Percentiles rank a stretch among this genome's conserved stretches.
Evolutionary conservation across 2,797 vertebrate species (phyloP).

Genomic region (Atherinosoma microstoma): DNA sequence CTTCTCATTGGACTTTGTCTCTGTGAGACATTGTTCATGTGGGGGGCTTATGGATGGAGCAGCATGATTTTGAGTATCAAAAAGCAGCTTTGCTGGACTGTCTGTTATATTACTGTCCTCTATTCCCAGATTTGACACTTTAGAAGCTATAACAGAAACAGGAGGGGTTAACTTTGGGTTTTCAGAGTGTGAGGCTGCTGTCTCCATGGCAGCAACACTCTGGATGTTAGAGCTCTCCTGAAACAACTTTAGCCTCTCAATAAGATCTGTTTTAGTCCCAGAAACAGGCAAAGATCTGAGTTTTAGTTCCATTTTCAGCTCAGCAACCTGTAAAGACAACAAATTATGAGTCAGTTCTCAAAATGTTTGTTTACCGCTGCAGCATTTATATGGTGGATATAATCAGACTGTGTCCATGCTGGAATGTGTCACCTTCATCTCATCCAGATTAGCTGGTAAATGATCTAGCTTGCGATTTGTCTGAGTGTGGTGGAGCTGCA

Average conservation of each 20-base stretch:
- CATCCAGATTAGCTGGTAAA: constrained; percentile 91
- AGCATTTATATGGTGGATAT: not conserved
- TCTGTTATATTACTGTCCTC: constrained; percentile 85
- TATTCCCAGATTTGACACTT: constrained; percentile 86
- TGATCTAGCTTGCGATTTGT: constrained; percentile 83
- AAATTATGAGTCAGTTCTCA: constrained; percentile 7
- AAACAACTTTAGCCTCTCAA: constrained; percentile 91
- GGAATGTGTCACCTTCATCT: constrained; percentile 90
- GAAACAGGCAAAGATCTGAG: constrained; percentile 93
- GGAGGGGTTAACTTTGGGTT: constrained; percentile 84
- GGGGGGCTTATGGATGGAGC: constrained; percentile 67
- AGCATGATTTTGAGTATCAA: constrained; percentile 65
- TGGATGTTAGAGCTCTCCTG: constrained; percentile 83
- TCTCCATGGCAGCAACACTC: constrained; percentile 57
- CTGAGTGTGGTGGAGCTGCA: constrained; percentile 71
- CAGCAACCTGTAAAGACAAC: constrained; percentile 87
- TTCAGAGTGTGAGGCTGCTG: constrained; percentile 66
- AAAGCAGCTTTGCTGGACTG: constrained; percentile 80
- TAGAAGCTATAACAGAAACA: constrained; percentile 89
- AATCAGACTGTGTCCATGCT: constrained; percentile 8
- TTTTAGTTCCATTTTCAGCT: constrained; percentile 96
- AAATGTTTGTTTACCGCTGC: not conserved
- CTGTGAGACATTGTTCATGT: constrained; percentile 71
- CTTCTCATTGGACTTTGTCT: constrained; percentile 82
- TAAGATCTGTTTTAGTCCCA: constrained; percentile 95